Base-by-base conservation (phyloP, 1,140 invertebrate genomes). In the Pogonomyrmex californicus region DNA sequence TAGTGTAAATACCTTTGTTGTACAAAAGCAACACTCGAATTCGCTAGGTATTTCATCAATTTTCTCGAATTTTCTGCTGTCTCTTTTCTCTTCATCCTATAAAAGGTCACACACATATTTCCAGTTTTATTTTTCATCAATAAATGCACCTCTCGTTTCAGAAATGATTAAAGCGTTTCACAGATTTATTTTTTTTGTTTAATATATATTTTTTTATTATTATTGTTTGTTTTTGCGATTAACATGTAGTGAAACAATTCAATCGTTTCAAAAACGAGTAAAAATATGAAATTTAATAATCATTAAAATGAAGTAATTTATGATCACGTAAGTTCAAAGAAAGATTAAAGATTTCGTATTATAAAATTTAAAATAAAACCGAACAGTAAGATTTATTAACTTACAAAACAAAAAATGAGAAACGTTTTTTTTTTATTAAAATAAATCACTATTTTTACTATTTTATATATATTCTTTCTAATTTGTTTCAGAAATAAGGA, bases 1-100 rank as follows among this genome's bases (percentile, higher is more conserved):
- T 91, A 88, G 78, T 90, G 94, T 94, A 95, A 95, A 97, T 98
- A 98, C 98, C 98, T 98, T 98, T 94, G 98, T 97, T 95, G 97
- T 98, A 97, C 98, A 98, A 98, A 98, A 98, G 97, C 98, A 98
- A 98, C 98, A 98, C 97, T 98, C 98, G 97, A 98, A 98, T 96
- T 98, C 98, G 96, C 97, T 98, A 96, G 98, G 98, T 95, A 98
- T 96, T 95, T 97, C 97, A 95, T 97, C 97, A 93, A 97, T 95
- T 96, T 97, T 97, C 93, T 97, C 96, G 95, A 96, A 95, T 96
- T 96, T 97, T 95, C 96, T 96, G 95, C 96, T 95, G 93, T 96
- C 95, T 96, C 95, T 97, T 97, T 97, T 97, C 94, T 96, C 96
- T 95, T 96, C 96, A 94, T 96, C 96, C 96, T 96, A 96, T 94